phyloP scores from a whole-genome alignment of 2,797 vertebrate species.

The Phrynocephalus forsythii region DNA sequence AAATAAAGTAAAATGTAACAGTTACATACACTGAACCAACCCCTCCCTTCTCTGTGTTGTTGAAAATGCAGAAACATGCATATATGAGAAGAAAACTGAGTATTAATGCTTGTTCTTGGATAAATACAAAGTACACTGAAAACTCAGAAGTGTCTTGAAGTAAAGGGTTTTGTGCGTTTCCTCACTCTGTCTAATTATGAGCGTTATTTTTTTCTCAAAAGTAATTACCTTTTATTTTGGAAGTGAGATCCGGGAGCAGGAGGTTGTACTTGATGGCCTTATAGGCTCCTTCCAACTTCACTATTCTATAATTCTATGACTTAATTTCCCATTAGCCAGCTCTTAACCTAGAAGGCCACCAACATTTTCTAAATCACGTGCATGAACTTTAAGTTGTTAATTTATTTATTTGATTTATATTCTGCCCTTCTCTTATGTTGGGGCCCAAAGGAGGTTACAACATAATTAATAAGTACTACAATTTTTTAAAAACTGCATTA shows the following conservation, averaged over 20 bases:
- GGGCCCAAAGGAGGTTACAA: no score
- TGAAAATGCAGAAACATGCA: slow-evolving; percentile 50
- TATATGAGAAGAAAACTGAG: slow-evolving; percentile 60
- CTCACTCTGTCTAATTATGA: no score
- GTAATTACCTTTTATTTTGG: no score
- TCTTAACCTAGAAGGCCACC: slow-evolving; percentile 48
- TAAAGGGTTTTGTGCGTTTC: no score
- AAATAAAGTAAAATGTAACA: background rate
- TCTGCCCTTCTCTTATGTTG: no score
- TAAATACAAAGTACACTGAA: slow-evolving; percentile 54
- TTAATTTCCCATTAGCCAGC: slow-evolving; percentile 41
- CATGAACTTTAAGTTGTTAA: background rate
- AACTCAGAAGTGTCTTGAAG: slow-evolving; percentile 57
- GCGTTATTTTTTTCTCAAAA: no score
- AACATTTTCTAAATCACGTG: slow-evolving; percentile 30
- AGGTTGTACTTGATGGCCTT: no score
- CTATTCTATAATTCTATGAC: background rate
- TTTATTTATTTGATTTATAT: slow-evolving; percentile 2
- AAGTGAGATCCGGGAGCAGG: no score
- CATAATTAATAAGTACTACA: no score
- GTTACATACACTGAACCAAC: slow-evolving; percentile 22
- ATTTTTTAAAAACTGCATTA: no score
- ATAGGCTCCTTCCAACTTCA: no score
- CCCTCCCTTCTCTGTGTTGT: slow-evolving; percentile 13
- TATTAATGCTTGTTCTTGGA: slow-evolving; percentile 65